A percentile compares a stretch with the other conserved stretches of the same genome.
phyloP scores from a whole-genome alignment of 2,888 invertebrate genomes.

The Drosophila anceps region DNA sequence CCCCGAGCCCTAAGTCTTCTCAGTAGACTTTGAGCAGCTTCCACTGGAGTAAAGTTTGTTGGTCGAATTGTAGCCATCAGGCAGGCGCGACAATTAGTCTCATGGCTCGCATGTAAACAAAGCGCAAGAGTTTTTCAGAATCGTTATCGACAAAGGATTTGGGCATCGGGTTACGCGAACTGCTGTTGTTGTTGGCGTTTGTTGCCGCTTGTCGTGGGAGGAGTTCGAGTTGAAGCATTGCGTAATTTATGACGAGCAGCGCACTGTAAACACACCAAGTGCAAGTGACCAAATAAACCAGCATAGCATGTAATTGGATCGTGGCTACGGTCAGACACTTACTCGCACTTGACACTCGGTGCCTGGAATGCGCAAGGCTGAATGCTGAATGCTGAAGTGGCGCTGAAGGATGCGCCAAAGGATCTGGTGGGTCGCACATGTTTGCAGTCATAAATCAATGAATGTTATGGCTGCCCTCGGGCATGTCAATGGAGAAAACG shows the following conservation, averaged over 20 bases:
- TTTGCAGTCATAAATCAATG: slow-evolving; percentile 85
- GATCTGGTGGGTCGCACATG: slow-evolving; percentile 84
- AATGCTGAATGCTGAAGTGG: slow-evolving; percentile 74
- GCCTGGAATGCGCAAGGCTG: not conserved
- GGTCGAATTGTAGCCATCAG: not conserved
- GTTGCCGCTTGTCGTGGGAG: slow-evolving; percentile 17
- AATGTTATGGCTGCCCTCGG: slow-evolving; percentile 78
- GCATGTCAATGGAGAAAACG: slow-evolving; percentile 74
- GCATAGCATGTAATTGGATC: slow-evolving; percentile 71
- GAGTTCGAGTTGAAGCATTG: slow-evolving; percentile 47
- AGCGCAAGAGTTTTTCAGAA: slow-evolving; percentile 69
- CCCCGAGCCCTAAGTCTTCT: not conserved
- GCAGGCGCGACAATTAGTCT: slow-evolving; percentile 73
- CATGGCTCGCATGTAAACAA: slow-evolving; percentile 69
- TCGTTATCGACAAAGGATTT: slow-evolving; percentile 74
- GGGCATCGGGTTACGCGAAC: slow-evolving; percentile 57
- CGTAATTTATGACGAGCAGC: slow-evolving; percentile 80
- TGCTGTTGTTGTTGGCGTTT: not conserved
- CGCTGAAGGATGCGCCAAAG: slow-evolving; percentile 74
- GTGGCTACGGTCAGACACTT: slow-evolving; percentile 27
- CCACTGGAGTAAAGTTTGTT: slow-evolving; percentile 1
- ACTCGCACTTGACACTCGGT: slow-evolving; percentile 62
- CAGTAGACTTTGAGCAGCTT: slow-evolving; percentile 17
- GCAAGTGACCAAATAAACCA: slow-evolving; percentile 63
- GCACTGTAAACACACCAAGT: slow-evolving; percentile 72